Percentiles rank a stretch among this genome's conserved stretches.
phyloP scores from a whole-genome alignment of 2,888 invertebrate genomes.

The Leptura quadrifasciata region DNA sequence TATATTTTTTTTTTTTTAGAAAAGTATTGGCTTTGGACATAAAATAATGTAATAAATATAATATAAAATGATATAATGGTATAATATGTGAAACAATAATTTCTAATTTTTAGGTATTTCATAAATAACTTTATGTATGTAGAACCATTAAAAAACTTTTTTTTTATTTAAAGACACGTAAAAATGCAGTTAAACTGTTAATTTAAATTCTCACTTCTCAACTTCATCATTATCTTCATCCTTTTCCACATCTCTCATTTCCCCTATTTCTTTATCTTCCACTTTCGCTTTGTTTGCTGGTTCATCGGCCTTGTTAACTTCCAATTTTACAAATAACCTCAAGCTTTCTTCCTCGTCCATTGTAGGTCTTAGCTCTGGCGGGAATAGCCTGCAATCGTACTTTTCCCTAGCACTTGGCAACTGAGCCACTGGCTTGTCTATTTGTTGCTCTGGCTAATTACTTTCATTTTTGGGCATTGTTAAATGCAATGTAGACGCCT shows the following conservation, averaged over 20 bases:
- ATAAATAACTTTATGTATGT: no score
- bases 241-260: slow-evolving; percentile 80
- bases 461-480: slow-evolving; percentile 74
- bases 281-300: slow-evolving; percentile 75
- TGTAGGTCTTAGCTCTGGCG: slow-evolving; percentile 79
- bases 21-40: no score
- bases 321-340: slow-evolving; percentile 79
- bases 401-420: slow-evolving; percentile 72
- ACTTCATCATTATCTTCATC: slow-evolving; percentile 92
- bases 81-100: no score
- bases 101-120: no score
- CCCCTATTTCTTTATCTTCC: slow-evolving; percentile 76
- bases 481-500: slow-evolving; percentile 80
- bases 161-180: no score
- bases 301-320: slow-evolving; percentile 73
- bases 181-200: no score
- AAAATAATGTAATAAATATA: no score
- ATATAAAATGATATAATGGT: no score
- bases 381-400: slow-evolving; percentile 80
- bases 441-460: slow-evolving; percentile 76
- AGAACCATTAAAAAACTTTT: no score
- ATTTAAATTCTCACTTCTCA: no score
- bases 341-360: slow-evolving; percentile 64
- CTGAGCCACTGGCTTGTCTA: slow-evolving; percentile 77
- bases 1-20: no score